Base-by-base conservation (phyloP, 92 coral and sea anemone genomes). In the Parazoanthus darwini region DNA sequence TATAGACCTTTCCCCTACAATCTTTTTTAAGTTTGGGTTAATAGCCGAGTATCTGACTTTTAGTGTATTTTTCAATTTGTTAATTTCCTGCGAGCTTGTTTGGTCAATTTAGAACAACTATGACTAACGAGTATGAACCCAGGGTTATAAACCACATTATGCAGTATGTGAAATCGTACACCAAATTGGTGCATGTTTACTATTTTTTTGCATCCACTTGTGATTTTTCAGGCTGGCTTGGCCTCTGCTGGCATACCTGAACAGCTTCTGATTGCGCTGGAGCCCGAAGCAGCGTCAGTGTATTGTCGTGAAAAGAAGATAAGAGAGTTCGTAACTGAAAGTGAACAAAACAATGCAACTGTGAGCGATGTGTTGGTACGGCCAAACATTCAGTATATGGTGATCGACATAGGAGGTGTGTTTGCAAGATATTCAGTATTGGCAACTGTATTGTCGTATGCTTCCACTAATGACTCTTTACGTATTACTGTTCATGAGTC, bases 251-350 rank as follows among this genome's bases (percentile, higher is more conserved):
- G 90, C n/a, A 86, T 48, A 42, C 93, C 95, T 23, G 93, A 93
- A 74, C 90, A 91, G 82, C 85, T 93, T 39, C 66, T 93, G 68
- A 93, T 93, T 20, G 95, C 95, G 2, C 85, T 93, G 3, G 95
- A 93, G 51, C 95, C 95, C 9, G 95, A 93, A 65, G 93, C 95
- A 26, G 95, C 95, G 3, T 89, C 93, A 3, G 76, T 92, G 26
- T 92, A 90, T 79, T 93, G 95, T 38, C 92, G 91, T 18, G 92
- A 90, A 65, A 85, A 67, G 79, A 88, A 90, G 36, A 78, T 90
- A 15, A 85, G 92, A 70, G 89, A 90, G 14, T 90, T 83, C 46
- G 86, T 90, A 39, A 48, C 70, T 18, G 67, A 88, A 74, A 59
- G 74, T n/a, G 58, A 14, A 10, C 73, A 42, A 39, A 78, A 72